Evolutionary conservation across 2,888 invertebrate genomes (phyloP).

Genomic region (Leptopilina syphax): DNA sequence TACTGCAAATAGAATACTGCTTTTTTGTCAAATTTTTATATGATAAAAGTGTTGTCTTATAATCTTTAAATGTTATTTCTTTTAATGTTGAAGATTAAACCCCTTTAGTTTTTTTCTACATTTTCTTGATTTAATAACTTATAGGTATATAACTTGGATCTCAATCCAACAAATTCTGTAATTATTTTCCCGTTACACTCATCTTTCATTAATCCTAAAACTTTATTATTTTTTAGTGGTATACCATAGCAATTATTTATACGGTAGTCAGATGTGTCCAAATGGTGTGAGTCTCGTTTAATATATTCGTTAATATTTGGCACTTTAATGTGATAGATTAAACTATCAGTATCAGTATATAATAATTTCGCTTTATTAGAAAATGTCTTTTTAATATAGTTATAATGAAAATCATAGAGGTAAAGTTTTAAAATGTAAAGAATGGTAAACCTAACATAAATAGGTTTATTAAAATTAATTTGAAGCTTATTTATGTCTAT

Average conservation of each 20-base stretch:
- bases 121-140: too few species aligned
- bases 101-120: too few species aligned
- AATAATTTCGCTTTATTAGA: constrained; percentile 52
- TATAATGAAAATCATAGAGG: constrained; percentile 73
- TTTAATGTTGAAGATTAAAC: too few species aligned
- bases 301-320: too few species aligned
- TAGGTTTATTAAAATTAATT: constrained; percentile 69
- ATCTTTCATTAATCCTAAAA: constrained; percentile 6
- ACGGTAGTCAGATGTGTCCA: constrained; percentile 64
- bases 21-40: too few species aligned
- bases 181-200: background rate
- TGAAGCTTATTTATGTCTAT: constrained; percentile 65
- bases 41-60: too few species aligned
- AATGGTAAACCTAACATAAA: constrained; percentile 72
- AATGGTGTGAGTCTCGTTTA: constrained; percentile 57
- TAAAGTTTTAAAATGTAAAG: constrained; percentile 73
- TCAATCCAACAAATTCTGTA: constrained; percentile 24
- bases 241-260: constrained; percentile 58
- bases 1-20: too few species aligned
- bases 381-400: constrained; percentile 61
- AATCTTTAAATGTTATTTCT: too few species aligned
- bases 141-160: too few species aligned
- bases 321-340: too few species aligned
- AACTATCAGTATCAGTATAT: constrained; percentile 51
- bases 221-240: constrained; percentile 59